Evolutionary conservation across 2,797 vertebrate species (phyloP).

Genomic region (Oryzias dopingdopingensis): DNA sequence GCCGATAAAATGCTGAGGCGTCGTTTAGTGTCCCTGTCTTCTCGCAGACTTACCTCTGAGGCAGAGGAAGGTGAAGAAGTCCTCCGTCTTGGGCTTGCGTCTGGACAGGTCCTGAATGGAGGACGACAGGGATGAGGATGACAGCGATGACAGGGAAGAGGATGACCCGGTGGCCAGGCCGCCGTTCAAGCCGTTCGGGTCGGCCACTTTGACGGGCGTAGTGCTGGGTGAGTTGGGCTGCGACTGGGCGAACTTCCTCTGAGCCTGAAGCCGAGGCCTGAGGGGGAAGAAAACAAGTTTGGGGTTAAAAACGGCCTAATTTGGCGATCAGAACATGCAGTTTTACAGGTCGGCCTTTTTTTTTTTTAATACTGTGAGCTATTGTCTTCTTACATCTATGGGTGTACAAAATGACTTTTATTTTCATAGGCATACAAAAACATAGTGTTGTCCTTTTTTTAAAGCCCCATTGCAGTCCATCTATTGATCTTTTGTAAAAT

Average conservation of each 20-base stretch:
- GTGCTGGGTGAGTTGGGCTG: constrained; percentile 99
- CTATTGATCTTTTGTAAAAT: too few relatives aligned
- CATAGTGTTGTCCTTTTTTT: too few relatives aligned
- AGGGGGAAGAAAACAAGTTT: constrained; percentile 12
- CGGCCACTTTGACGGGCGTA: constrained; percentile 95
- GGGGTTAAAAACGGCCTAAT: too few relatives aligned
- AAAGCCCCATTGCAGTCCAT: too few relatives aligned
- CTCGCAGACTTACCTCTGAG: constrained; percentile 86
- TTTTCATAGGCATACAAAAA: too few relatives aligned
- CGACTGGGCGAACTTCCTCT: constrained; percentile 99
- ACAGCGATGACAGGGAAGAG: constrained; percentile 68
- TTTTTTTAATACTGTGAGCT: constrained; percentile 8
- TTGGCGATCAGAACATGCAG: too few relatives aligned
- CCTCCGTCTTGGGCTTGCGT: constrained; percentile 99
- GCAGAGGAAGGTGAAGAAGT: constrained; percentile 99
- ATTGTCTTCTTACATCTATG: constrained; percentile 29
- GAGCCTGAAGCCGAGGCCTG: constrained; percentile 98
- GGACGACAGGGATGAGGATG: constrained; percentile 78
- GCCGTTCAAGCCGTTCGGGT: constrained; percentile 67
- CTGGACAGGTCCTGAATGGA: constrained; percentile 96
- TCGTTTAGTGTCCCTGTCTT: constrained; percentile 11
- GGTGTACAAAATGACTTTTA: neutral
- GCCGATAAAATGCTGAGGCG: constrained; percentile 7
- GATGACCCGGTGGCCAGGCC: constrained; percentile 53
- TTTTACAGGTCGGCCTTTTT: neutral